phyloP scores from a whole-genome alignment of 2,797 vertebrate genomes.

The Garrulus glandarius region DNA sequence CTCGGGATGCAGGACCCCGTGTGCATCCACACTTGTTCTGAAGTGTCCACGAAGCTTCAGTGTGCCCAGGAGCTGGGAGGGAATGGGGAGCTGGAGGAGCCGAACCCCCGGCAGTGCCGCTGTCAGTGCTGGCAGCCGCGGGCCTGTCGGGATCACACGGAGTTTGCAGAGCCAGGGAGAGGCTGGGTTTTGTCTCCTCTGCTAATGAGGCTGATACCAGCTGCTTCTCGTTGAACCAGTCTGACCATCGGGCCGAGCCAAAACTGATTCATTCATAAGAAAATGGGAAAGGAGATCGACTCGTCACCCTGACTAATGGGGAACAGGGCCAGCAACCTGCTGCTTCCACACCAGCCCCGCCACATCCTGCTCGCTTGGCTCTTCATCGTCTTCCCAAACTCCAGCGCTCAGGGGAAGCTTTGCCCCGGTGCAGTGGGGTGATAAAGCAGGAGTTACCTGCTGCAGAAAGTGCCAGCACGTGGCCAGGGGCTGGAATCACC shows the following conservation, averaged over 20 bases:
- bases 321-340: conserved; percentile 19
- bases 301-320: conserved; percentile 1
- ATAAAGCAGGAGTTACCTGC: background rate
- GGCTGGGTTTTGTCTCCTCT: background rate
- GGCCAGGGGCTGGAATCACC: background rate
- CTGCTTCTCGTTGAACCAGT: conserved; percentile 36
- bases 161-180: background rate
- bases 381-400: background rate
- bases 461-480: background rate
- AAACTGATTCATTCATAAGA: conserved; percentile 49
- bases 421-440: rapidly evolving
- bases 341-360: background rate
- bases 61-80: background rate
- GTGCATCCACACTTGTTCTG: background rate
- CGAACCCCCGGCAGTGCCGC: rapidly evolving
- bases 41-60: rapidly evolving
- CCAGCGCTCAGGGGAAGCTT: background rate
- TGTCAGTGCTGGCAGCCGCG: rapidly evolving
- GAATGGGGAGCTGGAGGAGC: background rate
- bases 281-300: conserved; percentile 13
- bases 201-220: background rate
- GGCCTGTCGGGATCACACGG: background rate
- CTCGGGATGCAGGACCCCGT: rapidly evolving
- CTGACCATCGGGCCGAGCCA: conserved; percentile 28
- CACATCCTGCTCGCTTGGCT: background rate